These are phyloP conservation scores for Formica exsecta DNA, from an alignment of 1,140 invertebrate genomes.

Conservation along the genomic window DNA sequence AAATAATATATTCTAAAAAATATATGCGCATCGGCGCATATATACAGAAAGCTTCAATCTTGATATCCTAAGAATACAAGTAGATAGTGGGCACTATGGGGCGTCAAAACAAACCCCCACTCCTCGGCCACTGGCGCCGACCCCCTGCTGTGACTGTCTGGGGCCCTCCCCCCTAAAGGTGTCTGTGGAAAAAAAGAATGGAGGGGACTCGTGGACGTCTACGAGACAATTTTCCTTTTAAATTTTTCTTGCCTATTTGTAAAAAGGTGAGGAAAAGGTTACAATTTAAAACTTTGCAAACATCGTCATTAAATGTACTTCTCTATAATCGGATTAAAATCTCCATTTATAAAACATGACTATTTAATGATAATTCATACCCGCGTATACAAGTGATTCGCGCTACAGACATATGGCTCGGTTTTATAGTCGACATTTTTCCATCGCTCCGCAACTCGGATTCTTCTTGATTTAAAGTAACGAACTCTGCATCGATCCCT, in stretches of 20 bases:
- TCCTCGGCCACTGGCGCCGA: too few species aligned
- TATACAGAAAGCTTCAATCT: constrained; percentile 48
- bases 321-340: neutral
- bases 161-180: too few species aligned
- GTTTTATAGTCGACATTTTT: constrained; percentile 95
- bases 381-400: constrained; percentile 95
- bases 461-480: constrained; percentile 97
- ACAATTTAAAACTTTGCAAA: neutral
- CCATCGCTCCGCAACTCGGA: constrained; percentile 96
- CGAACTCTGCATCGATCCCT: constrained; percentile 97
- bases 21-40: neutral
- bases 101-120: too few species aligned
- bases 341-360: neutral
- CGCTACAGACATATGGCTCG: constrained; percentile 95
- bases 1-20: constrained; percentile 33
- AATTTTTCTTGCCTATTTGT: constrained; percentile 91
- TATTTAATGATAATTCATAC: constrained; percentile 84
- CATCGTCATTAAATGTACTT: constrained; percentile 31
- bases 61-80: constrained; percentile 78
- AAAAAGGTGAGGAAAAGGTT: constrained; percentile 37
- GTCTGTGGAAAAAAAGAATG: too few species aligned
- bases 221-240: too few species aligned
- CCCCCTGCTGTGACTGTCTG: too few species aligned
- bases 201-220: too few species aligned
- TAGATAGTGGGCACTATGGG: too few species aligned